Evolutionary conservation across 1,140 invertebrate genomes (phyloP).

Genomic region (Pseudomyrmex cubaensis): DNA sequence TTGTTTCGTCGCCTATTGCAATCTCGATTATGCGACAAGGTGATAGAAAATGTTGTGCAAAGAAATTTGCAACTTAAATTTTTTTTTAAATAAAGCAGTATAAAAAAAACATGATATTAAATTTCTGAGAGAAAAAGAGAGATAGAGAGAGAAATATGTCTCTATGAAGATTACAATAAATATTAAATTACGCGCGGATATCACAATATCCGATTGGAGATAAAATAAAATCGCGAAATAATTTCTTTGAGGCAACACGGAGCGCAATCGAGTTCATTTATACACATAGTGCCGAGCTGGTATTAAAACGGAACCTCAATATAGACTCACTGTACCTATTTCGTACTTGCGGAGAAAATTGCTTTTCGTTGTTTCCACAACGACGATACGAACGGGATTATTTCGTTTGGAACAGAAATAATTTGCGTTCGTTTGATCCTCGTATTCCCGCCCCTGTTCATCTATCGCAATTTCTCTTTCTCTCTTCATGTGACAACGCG

Average conservation of each 20-base stretch:
- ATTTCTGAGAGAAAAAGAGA: not conserved
- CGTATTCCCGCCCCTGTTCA: slow-evolving; percentile 35
- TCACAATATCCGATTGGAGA: slow-evolving; percentile 19
- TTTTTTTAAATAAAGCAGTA: not conserved
- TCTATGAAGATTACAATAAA: slow-evolving; percentile 31
- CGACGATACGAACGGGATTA: slow-evolving; percentile 56
- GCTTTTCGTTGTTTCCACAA: slow-evolving; percentile 60
- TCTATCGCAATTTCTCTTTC: slow-evolving; percentile 60
- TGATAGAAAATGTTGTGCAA: not conserved
- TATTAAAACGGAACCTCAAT: slow-evolving; percentile 49
- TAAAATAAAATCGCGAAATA: slow-evolving; percentile 34
- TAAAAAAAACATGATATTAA: not conserved
- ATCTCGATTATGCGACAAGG: slow-evolving; percentile 27
- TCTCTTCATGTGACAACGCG: slow-evolving; percentile 53
- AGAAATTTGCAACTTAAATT: not conserved
- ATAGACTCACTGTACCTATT: slow-evolving; percentile 52
- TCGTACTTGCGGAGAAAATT: slow-evolving; percentile 59
- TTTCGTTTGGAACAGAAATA: slow-evolving; percentile 69
- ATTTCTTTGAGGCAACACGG: slow-evolving; percentile 50
- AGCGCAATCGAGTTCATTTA: slow-evolving; percentile 52
- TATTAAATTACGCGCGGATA: slow-evolving; percentile 29
- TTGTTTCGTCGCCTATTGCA: slow-evolving; percentile 53
- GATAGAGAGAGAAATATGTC: not conserved
- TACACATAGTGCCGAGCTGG: slow-evolving; percentile 43
- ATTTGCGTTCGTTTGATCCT: slow-evolving; percentile 70